A percentile compares a stretch with the other conserved stretches of the same genome.
These are phyloP conservation scores for Parauchenoglanis ngamensis DNA, from an alignment of 2,797 vertebrate species.

Conservation along the genomic window DNA sequence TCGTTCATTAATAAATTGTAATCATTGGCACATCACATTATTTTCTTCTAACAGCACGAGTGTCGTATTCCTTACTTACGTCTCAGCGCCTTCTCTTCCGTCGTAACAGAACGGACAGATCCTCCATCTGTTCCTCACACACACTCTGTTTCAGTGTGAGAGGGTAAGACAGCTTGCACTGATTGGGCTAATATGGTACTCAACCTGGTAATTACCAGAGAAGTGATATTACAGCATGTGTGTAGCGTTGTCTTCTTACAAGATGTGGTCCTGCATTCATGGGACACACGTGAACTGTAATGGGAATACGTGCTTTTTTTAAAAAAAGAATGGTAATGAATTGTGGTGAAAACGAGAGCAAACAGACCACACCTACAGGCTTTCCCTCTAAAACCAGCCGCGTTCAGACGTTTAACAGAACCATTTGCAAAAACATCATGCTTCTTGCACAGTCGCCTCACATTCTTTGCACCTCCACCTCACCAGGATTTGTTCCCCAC, in stretches of 20 bases:
- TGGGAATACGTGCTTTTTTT: not conserved
- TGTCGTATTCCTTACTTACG: not conserved
- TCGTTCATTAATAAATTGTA: not conserved
- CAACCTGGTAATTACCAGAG: not conserved
- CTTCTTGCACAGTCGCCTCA: not conserved
- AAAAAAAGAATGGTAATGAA: not conserved
- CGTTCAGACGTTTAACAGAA: not conserved
- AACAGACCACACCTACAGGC: not conserved
- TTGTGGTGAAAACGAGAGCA: not conserved
- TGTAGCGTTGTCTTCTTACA: not conserved
- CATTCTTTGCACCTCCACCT: not conserved
- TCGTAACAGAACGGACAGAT: not conserved
- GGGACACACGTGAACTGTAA: not conserved
- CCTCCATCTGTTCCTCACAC: not conserved
- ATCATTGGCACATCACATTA: not conserved
- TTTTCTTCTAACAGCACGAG: no score
- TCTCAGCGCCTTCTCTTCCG: not conserved
- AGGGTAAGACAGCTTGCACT: conserved; percentile 11
- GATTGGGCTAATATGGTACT: conserved; percentile 3
- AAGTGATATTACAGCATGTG: not conserved
- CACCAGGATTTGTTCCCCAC: not conserved
- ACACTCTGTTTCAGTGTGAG: not conserved
- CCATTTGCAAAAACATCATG: not conserved
- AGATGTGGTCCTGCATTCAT: not conserved
- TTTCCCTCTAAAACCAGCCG: not conserved